phyloP scores from a whole-genome alignment of 2,113 vertebrate species.

The Hemibates koningsi region DNA sequence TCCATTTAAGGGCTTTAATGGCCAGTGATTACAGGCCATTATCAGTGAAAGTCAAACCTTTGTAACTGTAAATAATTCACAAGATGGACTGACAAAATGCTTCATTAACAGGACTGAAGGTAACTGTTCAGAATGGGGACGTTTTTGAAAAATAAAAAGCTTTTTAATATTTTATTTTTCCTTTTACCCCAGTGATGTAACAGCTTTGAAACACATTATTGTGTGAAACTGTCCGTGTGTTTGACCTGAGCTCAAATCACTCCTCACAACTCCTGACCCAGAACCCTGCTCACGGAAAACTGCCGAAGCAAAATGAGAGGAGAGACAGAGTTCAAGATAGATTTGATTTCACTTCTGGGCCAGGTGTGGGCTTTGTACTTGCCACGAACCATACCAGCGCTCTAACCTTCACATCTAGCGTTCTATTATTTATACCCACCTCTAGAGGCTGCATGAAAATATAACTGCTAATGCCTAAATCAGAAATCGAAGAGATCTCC shows the following conservation, averaged over 20 bases:
- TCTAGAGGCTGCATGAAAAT: slow-evolving; percentile 1
- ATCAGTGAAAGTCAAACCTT: background rate
- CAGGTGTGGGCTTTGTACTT: slow-evolving; percentile 72
- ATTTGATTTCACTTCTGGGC: slow-evolving; percentile 70
- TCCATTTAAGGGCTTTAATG: slow-evolving; percentile 55
- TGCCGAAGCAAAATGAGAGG: slow-evolving; percentile 43
- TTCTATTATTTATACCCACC: slow-evolving; percentile 53
- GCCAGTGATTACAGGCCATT: slow-evolving; percentile 38
- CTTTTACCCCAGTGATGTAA: slow-evolving; percentile 10
- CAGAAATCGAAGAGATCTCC: slow-evolving; percentile 9
- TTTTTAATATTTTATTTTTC: background rate
- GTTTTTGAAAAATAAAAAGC: background rate
- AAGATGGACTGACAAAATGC: background rate
- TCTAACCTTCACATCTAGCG: slow-evolving; percentile 13
- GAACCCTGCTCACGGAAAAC: slow-evolving; percentile 42
- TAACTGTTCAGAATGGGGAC: background rate
- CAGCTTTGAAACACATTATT: slow-evolving; percentile 68
- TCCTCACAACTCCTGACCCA: slow-evolving; percentile 56
- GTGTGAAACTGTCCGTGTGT: slow-evolving; percentile 52
- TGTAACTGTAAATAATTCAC: slow-evolving; percentile 16
- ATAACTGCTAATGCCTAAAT: slow-evolving; percentile 15
- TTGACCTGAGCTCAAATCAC: slow-evolving; percentile 53
- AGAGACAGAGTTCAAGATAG: slow-evolving; percentile 63
- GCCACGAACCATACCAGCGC: slow-evolving; percentile 53
- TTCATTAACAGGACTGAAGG: background rate